Evolutionary conservation across 1,140 invertebrate species (phyloP), one percentile per base, ranked within the genome.

Genomic region (Andricus grossulariae): DNA sequence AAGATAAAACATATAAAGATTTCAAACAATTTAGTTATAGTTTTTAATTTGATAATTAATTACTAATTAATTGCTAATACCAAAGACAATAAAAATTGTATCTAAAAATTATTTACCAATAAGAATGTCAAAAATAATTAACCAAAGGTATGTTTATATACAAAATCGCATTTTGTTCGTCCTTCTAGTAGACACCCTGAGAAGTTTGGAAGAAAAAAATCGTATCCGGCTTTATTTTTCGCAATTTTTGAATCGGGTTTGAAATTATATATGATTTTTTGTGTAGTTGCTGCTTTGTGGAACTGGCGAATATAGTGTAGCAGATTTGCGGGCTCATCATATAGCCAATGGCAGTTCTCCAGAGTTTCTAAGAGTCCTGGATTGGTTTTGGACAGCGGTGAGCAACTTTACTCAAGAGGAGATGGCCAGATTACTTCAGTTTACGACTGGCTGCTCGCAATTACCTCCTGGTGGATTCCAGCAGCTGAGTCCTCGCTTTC

Each of bases 381-480:
- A 95, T 79, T 98, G 97, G 97, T 98, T 98, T 90, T 99, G 97
- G 98, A 97, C 97, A 4, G 96, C 97, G 66, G 95, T 98, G 19
- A 95, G 95, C 78, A 97, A 97, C 90, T 98, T 98, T 88, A 97
- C 96, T 49, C 95, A 96, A 84, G 97, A 98, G 88, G 97, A 99
- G 92, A 97, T 98, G 94, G 97, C 97, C 1, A 92, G 97, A 57
- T 92, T 99, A 75, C 92, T 99, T 80, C 97, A 99, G 91, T 99
- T 99, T 90, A 97, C 96, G n/a, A 99, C 98, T 0, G 96, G 96
- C 55, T 97, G 96, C 89, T 97, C 96, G 13, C 96, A 98, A 91
- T 93, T 99, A 85, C 98, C 97, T 72, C 96, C 97, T 2, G 97
- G 96, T 54, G 98, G 98, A 12, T 98, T 96, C 90, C 92, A 94